Percentiles rank a stretch among this genome's conserved stretches.
These are phyloP conservation scores for Linnaemya vulpina DNA, from an alignment of 2,888 invertebrate genomes.

Conservation along the genomic window DNA sequence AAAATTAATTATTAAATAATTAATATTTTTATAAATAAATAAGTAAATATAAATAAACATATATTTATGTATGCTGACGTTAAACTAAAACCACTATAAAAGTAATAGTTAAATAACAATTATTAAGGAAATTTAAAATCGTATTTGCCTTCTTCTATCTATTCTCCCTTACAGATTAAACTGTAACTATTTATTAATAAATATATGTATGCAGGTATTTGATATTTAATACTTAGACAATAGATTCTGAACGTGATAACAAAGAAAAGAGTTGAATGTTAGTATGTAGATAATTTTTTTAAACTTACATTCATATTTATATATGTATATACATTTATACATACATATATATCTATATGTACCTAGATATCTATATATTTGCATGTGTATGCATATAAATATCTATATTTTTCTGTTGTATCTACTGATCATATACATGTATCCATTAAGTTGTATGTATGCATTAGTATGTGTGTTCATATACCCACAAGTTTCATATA, in stretches of 20 bases:
- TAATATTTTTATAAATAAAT: slow-evolving; percentile 37
- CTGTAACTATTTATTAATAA: slow-evolving; percentile 5
- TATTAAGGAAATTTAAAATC: neutral
- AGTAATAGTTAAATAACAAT: slow-evolving; percentile 2
- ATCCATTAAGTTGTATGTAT: slow-evolving; percentile 16
- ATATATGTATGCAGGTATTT: no score
- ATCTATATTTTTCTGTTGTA: neutral
- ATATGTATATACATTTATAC: neutral
- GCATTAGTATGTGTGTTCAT: neutral
- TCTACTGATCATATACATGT: slow-evolving; percentile 35
- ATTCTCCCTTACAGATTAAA: neutral
- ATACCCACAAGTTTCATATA: slow-evolving; percentile 1
- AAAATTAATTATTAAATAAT: slow-evolving; percentile 45
- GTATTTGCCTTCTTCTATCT: neutral
- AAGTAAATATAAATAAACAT: neutral
- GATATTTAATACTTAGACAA: slow-evolving; percentile 38
- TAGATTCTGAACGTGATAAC: slow-evolving; percentile 43
- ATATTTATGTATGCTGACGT: neutral
- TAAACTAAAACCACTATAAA: neutral
- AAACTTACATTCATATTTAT: neutral
- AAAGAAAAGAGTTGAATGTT: neutral
- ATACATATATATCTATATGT: neutral
- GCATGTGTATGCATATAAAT: neutral
- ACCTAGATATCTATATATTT: slow-evolving; percentile 1
- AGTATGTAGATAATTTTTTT: slow-evolving; percentile 17